Base-by-base conservation (phyloP, 2,888 invertebrate genomes). In the Andrena dorsata region DNA sequence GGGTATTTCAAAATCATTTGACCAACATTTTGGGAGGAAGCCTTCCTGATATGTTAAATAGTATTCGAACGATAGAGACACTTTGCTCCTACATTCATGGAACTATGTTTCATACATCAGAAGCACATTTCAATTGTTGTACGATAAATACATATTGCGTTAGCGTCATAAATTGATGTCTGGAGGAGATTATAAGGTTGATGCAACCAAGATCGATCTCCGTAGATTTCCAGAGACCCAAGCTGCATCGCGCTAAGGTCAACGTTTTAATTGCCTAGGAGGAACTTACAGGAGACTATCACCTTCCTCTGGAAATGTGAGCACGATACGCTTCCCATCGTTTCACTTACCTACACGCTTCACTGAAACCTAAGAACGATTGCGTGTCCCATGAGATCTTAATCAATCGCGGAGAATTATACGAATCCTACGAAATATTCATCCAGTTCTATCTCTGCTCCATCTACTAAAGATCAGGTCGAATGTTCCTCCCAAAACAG, bases 231-330 rank as follows among this genome's bases (percentile, higher is more conserved):
- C 35, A 16, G 32, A 60, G 49, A 51, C 76, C 41, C 76, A 66
- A 82, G 69, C 84, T 70, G 63, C 65, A 49, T 35, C 41, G 49
- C 66, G 58, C 32, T 51, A 75, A 83, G 68, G 68, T 75, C 65
- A 74, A 74, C 51, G 28, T 84, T 84, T 83, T 84, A 83, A 83
- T 83, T 84, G 74, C 61, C 66, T 66, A 64, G 73, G 47, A 58
- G 58, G 53, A 49, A 35, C 51, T 53, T 51, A 32, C 49, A 35
- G 70, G 83, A 70, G 70, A 83, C 64, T 58, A 65, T 83, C 69
- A 30, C 65, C 69, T 84, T 73, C 58, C 16, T 23, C 41, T 70
- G 61, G 76, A 76, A 76, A 66, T 41, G 51, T 32, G 61, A 76
- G 56, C 76, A 41, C 71, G 63, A 71, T 71, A 71, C 47, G 41